Evolutionary conservation across 2,888 invertebrate genomes (phyloP).

Genomic region (Scrobipalpa costella): DNA sequence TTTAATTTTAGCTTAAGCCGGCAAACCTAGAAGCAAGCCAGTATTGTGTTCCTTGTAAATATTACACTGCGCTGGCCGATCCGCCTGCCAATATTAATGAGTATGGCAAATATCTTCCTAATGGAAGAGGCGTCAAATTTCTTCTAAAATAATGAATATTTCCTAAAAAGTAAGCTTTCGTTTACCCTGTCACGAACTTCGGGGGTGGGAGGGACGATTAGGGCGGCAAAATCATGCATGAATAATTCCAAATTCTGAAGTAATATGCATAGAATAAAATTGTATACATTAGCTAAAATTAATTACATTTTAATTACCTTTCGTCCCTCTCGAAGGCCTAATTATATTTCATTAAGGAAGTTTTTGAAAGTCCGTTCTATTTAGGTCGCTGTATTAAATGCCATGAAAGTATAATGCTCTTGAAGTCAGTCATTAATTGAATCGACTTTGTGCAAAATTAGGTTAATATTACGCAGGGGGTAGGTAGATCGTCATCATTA

Average conservation of each 20-base stretch:
- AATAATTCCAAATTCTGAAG: background rate
- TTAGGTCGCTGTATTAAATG: background rate
- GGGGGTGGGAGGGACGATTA: background rate
- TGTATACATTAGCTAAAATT: background rate
- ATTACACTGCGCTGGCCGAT: too few species aligned
- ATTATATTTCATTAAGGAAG: constrained; percentile 5
- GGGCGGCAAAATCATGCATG: background rate
- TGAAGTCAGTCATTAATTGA: too few species aligned
- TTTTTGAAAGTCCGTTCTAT: background rate
- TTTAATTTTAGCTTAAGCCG: too few species aligned
- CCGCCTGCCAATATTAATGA: too few species aligned
- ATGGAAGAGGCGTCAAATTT: too few species aligned
- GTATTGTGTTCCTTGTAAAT: too few species aligned
- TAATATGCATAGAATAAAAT: background rate
- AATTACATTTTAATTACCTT: constrained; percentile 17
- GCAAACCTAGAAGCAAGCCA: background rate
- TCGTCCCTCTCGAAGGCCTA: background rate
- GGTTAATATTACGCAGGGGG: too few species aligned
- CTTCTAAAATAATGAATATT: too few species aligned
- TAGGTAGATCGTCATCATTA: too few species aligned
- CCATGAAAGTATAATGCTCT: too few species aligned
- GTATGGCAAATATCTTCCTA: background rate
- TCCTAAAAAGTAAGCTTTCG: too few species aligned
- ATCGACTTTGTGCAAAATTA: too few species aligned
- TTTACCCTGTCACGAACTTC: background rate